Evolutionary conservation across 2,888 invertebrate species (phyloP).

Genomic region (Orgyia antiqua): DNA sequence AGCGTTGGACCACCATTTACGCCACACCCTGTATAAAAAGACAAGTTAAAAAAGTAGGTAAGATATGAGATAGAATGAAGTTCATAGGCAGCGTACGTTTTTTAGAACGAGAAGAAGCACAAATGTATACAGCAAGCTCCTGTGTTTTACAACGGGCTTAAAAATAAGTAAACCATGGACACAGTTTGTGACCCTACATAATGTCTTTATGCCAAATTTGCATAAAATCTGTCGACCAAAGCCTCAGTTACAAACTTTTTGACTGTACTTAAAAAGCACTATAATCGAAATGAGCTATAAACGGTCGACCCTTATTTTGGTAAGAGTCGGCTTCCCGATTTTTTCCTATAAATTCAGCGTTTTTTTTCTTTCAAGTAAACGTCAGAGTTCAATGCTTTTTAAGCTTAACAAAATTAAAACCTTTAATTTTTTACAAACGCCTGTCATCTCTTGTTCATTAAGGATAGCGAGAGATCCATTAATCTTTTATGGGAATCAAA

Average conservation of each 20-base stretch:
- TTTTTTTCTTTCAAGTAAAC: slow-evolving; percentile 18
- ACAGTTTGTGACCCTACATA: slow-evolving; percentile 58
- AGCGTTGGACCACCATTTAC: too few relatives aligned
- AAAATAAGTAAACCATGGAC: too few relatives aligned
- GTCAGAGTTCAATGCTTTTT: slow-evolving; percentile 16
- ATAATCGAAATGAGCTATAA: slow-evolving; percentile 67
- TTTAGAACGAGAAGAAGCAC: too few relatives aligned
- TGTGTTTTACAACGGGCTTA: too few relatives aligned
- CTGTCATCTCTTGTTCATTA: slow-evolving; percentile 16
- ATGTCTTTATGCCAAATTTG: slow-evolving; percentile 59
- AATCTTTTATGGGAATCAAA: slow-evolving; percentile 24
- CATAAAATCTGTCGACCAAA: slow-evolving; percentile 61
- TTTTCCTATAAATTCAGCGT: slow-evolving; percentile 25
- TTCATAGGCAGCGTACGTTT: too few relatives aligned
- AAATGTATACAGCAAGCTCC: too few relatives aligned
- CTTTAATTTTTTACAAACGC: slow-evolving; percentile 17
- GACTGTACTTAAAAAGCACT: slow-evolving; percentile 61
- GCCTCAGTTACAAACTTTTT: slow-evolving; percentile 56
- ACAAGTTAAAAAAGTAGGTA: too few relatives aligned
- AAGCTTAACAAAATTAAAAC: slow-evolving; percentile 19
- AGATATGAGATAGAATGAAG: too few relatives aligned
- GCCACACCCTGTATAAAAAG: too few relatives aligned
- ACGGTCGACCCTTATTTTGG: slow-evolving; percentile 51
- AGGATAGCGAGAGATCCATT: slow-evolving; percentile 15
- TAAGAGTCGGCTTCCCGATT: slow-evolving; percentile 17